A percentile compares a stretch with the other conserved stretches of the same genome.
Conservation (phyloP, 2,797 vertebrate genomes). For the Pampus argenteus region DNA sequence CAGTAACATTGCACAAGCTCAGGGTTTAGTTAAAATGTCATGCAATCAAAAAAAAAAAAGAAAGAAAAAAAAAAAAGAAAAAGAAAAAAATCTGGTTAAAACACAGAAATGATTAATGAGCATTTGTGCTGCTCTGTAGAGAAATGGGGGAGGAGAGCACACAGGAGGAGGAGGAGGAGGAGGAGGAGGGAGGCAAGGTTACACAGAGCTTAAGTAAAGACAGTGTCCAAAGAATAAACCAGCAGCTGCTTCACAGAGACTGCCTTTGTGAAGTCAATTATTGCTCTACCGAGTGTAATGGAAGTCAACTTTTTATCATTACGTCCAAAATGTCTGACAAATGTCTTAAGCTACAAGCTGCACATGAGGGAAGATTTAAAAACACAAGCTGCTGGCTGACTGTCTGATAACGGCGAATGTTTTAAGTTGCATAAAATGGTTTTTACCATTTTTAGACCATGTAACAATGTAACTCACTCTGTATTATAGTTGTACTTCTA, state of each 20-base stretch:
- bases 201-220: conserved; percentile 6
- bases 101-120: conserved; percentile 17
- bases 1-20: not conserved
- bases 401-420: conserved; percentile 51
- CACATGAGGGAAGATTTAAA: conserved; percentile 7
- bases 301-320: conserved; percentile 20
- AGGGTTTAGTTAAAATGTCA: conserved; percentile 16
- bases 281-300: not conserved
- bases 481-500: not conserved
- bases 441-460: not conserved
- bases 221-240: not conserved
- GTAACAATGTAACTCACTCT: not conserved
- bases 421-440: not conserved
- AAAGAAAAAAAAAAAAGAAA: not conserved
- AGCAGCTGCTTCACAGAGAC: not conserved
- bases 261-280: conserved; percentile 2
- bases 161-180: not conserved
- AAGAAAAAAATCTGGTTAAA: conserved; percentile 6
- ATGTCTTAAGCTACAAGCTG: not conserved
- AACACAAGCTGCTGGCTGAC: conserved; percentile 47
- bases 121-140: not conserved
- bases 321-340: not conserved
- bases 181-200: not conserved
- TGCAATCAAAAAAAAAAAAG: not conserved
- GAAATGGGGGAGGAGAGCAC: not conserved